Conservation (phyloP, 2,113 vertebrate species). For the Capra hircus region DNA sequence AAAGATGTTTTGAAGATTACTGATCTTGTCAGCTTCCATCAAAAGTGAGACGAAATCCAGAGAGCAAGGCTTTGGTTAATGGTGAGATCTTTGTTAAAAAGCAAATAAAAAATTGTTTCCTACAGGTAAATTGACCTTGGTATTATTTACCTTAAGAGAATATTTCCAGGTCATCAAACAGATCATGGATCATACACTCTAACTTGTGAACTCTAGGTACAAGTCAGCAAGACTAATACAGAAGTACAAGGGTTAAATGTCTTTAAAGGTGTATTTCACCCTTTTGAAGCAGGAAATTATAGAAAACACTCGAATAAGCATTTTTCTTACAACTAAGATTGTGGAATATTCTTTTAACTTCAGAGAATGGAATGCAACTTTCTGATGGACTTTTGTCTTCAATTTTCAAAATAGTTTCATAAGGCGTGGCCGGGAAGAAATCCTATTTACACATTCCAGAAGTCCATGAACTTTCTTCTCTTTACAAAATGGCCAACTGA, state of each 20-base stretch:
- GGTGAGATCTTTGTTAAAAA: background rate
- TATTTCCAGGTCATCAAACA: background rate
- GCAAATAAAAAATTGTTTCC: background rate
- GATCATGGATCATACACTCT: background rate
- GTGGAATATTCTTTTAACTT: background rate
- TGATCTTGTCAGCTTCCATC: background rate
- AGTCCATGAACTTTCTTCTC: background rate
- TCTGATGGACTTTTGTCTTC: conserved; percentile 22
- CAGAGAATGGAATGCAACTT: background rate
- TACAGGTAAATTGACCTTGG: background rate
- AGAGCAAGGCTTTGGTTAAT: background rate
- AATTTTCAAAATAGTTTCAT: conserved; percentile 30
- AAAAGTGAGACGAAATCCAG: background rate
- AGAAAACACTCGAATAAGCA: background rate
- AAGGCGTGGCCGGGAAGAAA: background rate
- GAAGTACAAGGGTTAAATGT: background rate
- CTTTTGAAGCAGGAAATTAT: background rate
- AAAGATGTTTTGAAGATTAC: conserved; percentile 16
- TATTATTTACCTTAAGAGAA: background rate
- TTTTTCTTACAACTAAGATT: background rate
- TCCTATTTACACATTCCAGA: conserved; percentile 21
- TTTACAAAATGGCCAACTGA: background rate
- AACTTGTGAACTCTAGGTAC: background rate
- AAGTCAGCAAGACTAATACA: background rate
- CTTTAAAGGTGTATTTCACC: background rate